Evolutionary conservation across 2,797 vertebrate species (phyloP).

Genomic region (Paedocypris micromegethes): DNA sequence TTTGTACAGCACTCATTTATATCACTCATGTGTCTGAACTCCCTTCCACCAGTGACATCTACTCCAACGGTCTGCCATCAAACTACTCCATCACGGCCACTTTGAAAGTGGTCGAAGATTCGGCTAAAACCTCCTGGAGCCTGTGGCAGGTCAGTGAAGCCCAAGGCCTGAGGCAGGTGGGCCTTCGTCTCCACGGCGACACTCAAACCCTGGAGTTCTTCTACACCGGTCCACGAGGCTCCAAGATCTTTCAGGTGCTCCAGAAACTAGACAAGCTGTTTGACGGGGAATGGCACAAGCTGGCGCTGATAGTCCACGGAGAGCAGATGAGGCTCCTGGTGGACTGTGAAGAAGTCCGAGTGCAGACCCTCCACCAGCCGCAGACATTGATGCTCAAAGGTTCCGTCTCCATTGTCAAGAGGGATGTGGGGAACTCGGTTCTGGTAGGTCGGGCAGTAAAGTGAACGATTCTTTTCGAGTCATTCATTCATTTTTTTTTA

Average conservation of each 20-base stretch:
- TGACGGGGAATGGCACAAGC: constrained; percentile 72
- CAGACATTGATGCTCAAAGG: constrained; percentile 51
- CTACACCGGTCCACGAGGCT: constrained; percentile 53
- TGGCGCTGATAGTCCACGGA: constrained; percentile 64
- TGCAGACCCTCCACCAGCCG: constrained; percentile 54
- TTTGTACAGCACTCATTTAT: constrained; percentile 1
- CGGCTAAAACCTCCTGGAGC: constrained; percentile 60
- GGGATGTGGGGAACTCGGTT: constrained; percentile 41
- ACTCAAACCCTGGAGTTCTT: constrained; percentile 64
- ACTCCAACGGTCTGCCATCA: constrained; percentile 65
- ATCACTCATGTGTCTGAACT: constrained; percentile 20
- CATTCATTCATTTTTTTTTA: too few relatives aligned
- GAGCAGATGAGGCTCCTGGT: constrained; percentile 63
- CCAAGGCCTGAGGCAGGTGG: constrained; percentile 59
- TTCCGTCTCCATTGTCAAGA: constrained; percentile 65
- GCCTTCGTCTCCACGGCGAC: constrained; percentile 62
- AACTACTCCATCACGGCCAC: constrained; percentile 67
- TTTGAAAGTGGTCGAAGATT: constrained; percentile 66
- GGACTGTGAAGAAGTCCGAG: constrained; percentile 63
- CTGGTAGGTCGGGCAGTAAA: too few relatives aligned
- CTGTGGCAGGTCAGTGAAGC: constrained; percentile 72
- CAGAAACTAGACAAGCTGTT: constrained; percentile 61
- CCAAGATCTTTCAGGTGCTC: constrained; percentile 61
- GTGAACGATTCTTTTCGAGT: too few relatives aligned
- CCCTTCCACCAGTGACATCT: constrained; percentile 57